Percentiles rank a stretch among this genome's conserved stretches.
Conservation (phyloP, 1,140 invertebrate species). For the Ylistrum balloti region DNA sequence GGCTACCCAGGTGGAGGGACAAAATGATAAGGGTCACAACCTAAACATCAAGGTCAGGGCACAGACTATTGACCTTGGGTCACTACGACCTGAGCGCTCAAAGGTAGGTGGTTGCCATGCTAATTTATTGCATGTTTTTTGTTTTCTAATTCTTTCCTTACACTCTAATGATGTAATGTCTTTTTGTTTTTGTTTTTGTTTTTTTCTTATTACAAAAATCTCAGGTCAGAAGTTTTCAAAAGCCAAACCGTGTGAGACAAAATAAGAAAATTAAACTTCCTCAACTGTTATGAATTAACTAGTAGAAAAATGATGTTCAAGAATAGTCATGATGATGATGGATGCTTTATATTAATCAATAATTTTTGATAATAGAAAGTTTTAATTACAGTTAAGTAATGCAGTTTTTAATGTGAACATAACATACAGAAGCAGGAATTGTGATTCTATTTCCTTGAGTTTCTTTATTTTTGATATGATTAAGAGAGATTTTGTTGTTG, state of each 20-base stretch:
- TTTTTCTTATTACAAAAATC: not conserved
- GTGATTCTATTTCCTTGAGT: not conserved
- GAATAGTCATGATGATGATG: not conserved
- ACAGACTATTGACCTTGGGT: slow-evolving; percentile 72
- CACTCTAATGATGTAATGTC: not conserved
- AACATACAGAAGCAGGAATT: too few relatives aligned
- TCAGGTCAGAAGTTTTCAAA: slow-evolving; percentile 40
- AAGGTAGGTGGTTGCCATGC: slow-evolving; percentile 62
- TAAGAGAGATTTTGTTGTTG: not conserved
- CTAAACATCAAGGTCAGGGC: slow-evolving; percentile 70
- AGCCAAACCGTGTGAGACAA: too few relatives aligned
- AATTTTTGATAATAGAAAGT: not conserved
- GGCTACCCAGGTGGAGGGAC: not conserved
- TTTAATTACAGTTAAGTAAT: not conserved
- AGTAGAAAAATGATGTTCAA: too few relatives aligned
- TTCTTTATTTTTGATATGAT: not conserved
- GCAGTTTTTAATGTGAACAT: too few relatives aligned
- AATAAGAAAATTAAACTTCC: too few relatives aligned
- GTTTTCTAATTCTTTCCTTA: not conserved
- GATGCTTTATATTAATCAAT: not conserved
- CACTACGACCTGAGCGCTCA: slow-evolving; percentile 61
- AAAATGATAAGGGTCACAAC: not conserved
- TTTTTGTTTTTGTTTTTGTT: not conserved
- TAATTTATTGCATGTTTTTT: slow-evolving; percentile 1
- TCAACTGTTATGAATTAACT: too few relatives aligned